Evolutionary conservation across 2,113 vertebrate species (phyloP).

Genomic region (Hypocryptadius cinnamomeus): DNA sequence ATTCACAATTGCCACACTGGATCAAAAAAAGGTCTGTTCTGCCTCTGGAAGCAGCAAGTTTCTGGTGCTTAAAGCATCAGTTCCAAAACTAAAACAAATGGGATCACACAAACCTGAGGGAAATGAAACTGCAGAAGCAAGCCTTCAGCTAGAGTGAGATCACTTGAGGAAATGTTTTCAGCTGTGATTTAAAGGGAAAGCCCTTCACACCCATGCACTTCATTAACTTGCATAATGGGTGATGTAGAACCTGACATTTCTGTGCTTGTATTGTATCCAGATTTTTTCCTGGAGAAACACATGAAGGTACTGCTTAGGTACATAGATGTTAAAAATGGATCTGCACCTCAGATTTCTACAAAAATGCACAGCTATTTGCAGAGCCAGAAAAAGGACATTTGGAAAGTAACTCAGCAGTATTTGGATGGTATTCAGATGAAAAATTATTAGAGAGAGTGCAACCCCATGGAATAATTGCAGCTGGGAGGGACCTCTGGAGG

Average conservation of each 20-base stretch:
- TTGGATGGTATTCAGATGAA: not conserved
- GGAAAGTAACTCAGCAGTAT: not conserved
- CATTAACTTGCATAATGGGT: not conserved
- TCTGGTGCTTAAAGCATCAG: not conserved
- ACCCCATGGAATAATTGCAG: not conserved
- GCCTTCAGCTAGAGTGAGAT: not conserved
- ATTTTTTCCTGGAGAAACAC: not conserved
- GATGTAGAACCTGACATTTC: not conserved
- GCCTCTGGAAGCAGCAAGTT: not conserved
- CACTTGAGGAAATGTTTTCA: not conserved
- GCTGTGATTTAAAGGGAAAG: constrained; percentile 17
- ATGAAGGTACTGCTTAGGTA: not conserved
- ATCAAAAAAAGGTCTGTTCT: not conserved
- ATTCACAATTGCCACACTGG: not conserved
- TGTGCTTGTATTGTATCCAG: not conserved
- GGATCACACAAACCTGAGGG: not conserved
- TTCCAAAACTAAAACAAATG: not conserved
- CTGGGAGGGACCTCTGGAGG: not conserved
- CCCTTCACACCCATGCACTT: constrained; percentile 14
- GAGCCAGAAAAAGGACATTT: not conserved
- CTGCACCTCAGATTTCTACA: not conserved
- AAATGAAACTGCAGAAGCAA: not conserved
- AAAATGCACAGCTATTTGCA: not conserved
- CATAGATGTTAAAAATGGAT: not conserved
- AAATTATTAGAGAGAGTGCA: not conserved